These are phyloP conservation scores for Clistopyga incitator DNA, from an alignment of 2,888 invertebrate genomes.

Conservation along the genomic window DNA sequence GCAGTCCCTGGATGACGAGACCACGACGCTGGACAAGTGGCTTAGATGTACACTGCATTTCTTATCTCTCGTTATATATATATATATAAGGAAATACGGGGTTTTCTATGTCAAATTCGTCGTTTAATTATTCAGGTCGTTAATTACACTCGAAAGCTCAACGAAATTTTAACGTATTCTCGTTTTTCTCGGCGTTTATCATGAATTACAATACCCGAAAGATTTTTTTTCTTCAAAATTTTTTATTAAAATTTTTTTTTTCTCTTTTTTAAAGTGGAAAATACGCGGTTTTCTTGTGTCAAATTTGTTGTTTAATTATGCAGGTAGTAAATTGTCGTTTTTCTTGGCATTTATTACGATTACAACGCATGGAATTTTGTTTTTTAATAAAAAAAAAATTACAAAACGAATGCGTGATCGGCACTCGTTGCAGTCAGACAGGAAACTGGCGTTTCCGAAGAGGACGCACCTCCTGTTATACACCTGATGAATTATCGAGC, in stretches of 20 bases:
- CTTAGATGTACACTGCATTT: slow-evolving; percentile 69
- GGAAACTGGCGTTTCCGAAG: slow-evolving; percentile 51
- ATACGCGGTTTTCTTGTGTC: too few relatives aligned
- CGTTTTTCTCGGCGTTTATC: too few relatives aligned
- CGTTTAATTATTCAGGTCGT: slow-evolving; percentile 16
- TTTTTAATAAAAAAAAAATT: slow-evolving; percentile 1
- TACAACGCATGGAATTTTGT: neutral
- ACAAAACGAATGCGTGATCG: slow-evolving; percentile 10
- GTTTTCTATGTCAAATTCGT: neutral
- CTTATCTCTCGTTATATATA: slow-evolving; percentile 22
- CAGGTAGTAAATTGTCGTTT: too few relatives aligned
- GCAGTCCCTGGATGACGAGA: slow-evolving; percentile 76
- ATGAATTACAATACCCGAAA: too few relatives aligned
- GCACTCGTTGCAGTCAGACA: slow-evolving; percentile 19
- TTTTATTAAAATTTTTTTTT: too few relatives aligned
- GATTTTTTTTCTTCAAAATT: too few relatives aligned
- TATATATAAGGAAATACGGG: neutral
- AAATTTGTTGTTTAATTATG: too few relatives aligned
- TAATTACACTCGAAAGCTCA: slow-evolving; percentile 27
- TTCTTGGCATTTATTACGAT: too few relatives aligned
- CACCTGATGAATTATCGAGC: slow-evolving; percentile 62
- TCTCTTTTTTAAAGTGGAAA: too few relatives aligned
- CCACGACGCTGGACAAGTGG: slow-evolving; percentile 72
- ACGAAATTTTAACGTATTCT: slow-evolving; percentile 26
- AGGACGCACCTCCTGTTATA: slow-evolving; percentile 32